These are phyloP conservation scores for Phainopepla nitens DNA, from an alignment of 2,113 vertebrate species.

Conservation along the genomic window DNA sequence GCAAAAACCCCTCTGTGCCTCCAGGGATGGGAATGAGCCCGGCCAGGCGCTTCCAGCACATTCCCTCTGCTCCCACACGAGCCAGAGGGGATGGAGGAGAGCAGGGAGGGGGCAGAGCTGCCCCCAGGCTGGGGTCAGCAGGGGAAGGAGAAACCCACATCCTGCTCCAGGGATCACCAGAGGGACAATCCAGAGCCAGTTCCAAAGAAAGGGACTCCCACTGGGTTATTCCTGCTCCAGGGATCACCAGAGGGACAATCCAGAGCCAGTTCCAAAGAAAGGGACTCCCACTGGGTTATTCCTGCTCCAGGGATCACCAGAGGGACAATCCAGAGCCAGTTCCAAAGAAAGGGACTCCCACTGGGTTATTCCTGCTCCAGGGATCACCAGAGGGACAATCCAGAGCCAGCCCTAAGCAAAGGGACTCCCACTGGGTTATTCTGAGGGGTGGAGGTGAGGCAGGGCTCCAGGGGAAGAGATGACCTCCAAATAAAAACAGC, in stretches of 20 bases:
- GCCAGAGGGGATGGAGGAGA: neutral
- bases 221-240: no score
- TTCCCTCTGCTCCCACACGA: neutral
- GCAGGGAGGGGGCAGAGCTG: neutral
- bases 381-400: neutral
- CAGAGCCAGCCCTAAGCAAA: neutral
- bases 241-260: no score
- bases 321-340: no score
- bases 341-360: no score
- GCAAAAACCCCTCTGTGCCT: no score
- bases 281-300: no score
- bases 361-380: neutral
- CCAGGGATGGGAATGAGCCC: neutral
- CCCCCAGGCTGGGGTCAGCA: neutral
- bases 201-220: no score
- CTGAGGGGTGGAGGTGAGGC: neutral
- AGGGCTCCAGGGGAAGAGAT: neutral
- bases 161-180: no score
- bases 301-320: no score
- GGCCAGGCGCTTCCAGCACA: fast-evolving
- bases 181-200: no score
- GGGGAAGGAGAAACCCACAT: neutral
- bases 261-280: no score
- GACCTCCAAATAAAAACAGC: neutral
- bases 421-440: neutral